Percentiles rank a stretch among this genome's conserved stretches.
Evolutionary conservation across 2,888 invertebrate genomes (phyloP).

Genomic region (Laspeyria flexula): DNA sequence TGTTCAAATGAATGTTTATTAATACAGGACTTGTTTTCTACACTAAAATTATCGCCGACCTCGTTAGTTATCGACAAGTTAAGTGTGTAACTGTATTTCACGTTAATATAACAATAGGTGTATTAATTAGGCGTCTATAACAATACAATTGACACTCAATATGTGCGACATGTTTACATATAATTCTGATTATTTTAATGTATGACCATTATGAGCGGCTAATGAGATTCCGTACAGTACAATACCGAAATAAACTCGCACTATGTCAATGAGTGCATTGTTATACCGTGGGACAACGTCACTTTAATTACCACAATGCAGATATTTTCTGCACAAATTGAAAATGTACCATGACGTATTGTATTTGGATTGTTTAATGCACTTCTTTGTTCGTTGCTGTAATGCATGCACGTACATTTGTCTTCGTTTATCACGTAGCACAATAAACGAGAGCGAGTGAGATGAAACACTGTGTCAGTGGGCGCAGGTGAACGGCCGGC

Average conservation of each 20-base stretch:
- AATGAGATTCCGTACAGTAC: slow-evolving; percentile 33
- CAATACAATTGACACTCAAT: slow-evolving; percentile 26
- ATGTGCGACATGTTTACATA: slow-evolving; percentile 20
- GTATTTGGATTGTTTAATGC: slow-evolving; percentile 60
- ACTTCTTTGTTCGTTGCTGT: slow-evolving; percentile 54
- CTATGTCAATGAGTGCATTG: slow-evolving; percentile 44
- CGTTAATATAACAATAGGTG: slow-evolving; percentile 21
- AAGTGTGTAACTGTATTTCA: slow-evolving; percentile 9
- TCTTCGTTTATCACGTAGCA: slow-evolving; percentile 48
- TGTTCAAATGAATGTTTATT: background rate
- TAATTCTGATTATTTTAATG: slow-evolving; percentile 33
- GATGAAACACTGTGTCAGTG: slow-evolving; percentile 72
- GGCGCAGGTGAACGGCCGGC: slow-evolving; percentile 83
- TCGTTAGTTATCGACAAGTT: slow-evolving; percentile 4
- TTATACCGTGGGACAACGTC: slow-evolving; percentile 51
- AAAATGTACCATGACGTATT: slow-evolving; percentile 66
- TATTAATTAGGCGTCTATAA: slow-evolving; percentile 20
- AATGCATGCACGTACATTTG: slow-evolving; percentile 25
- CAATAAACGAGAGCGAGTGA: slow-evolving; percentile 54
- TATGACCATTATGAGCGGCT: slow-evolving; percentile 30
- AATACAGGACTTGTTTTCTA: background rate
- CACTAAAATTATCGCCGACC: background rate
- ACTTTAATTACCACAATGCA: slow-evolving; percentile 62
- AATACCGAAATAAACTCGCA: slow-evolving; percentile 42
- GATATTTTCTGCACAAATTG: slow-evolving; percentile 65